A percentile compares a stretch with the other conserved stretches of the same genome.
Evolutionary conservation across 2,888 invertebrate genomes (phyloP).

Genomic region (Saturnia pavonia): DNA sequence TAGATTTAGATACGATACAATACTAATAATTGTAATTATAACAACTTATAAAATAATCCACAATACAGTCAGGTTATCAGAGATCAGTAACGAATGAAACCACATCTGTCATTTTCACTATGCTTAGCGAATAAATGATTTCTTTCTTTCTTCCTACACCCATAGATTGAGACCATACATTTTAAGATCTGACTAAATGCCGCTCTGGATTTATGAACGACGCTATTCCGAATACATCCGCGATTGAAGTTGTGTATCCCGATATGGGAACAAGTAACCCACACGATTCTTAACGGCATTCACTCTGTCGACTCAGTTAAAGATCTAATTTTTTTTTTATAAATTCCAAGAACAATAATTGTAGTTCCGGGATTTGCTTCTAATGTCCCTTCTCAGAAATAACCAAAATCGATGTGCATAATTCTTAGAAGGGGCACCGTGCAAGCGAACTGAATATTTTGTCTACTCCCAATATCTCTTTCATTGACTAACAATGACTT

Average conservation of each 20-base stretch:
- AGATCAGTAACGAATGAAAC: neutral
- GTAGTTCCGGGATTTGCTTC: neutral
- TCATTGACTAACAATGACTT: neutral
- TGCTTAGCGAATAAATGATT: no score
- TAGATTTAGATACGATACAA: no score
- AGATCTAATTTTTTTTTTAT: neutral
- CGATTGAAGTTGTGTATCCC: constrained; percentile 3
- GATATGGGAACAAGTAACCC: constrained; percentile 8
- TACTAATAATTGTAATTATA: no score
- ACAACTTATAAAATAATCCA: no score
- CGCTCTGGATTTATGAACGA: neutral
- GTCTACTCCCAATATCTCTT: neutral
- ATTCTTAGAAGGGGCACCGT: neutral
- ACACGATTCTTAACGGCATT: constrained; percentile 7
- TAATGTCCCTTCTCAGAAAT: neutral
- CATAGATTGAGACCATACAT: neutral
- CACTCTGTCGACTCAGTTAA: neutral
- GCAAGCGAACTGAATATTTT: neutral
- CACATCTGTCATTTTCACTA: no score
- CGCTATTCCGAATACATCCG: constrained; percentile 1
- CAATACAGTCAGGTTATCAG: no score
- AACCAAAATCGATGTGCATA: neutral
- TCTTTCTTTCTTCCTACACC: no score
- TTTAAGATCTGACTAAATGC: neutral
- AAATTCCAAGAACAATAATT: neutral